A percentile compares a stretch with the other conserved stretches of the same genome.
These are phyloP conservation scores for Falcunculus frontatus DNA, from an alignment of 2,113 vertebrate genomes.

Conservation along the genomic window DNA sequence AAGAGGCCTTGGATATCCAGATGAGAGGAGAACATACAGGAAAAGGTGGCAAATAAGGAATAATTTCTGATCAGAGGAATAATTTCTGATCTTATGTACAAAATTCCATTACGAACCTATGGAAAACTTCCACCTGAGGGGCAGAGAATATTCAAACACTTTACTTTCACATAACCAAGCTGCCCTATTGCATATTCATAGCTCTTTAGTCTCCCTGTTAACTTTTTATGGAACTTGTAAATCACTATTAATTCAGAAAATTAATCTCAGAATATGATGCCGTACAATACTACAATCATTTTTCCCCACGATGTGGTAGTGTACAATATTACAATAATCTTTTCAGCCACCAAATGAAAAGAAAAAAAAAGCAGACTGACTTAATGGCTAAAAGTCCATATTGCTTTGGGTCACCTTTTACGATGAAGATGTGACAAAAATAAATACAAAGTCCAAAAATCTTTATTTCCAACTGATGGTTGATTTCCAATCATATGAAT, in stretches of 20 bases:
- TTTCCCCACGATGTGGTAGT: background rate
- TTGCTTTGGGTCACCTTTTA: background rate
- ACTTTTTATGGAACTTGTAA: background rate
- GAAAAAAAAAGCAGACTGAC: background rate
- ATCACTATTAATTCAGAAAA: background rate
- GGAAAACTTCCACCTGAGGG: background rate
- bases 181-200: background rate
- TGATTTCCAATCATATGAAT: background rate
- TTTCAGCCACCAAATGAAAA: background rate
- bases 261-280: background rate
- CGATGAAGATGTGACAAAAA: background rate
- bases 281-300: background rate
- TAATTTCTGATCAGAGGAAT: background rate
- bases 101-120: background rate
- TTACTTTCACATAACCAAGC: background rate
- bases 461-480: background rate
- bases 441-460: background rate
- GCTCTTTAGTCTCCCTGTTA: background rate
- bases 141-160: background rate
- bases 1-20: background rate
- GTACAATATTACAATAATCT: background rate
- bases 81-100: background rate
- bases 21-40: background rate
- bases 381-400: background rate
- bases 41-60: background rate